phyloP scores from a whole-genome alignment of 2,888 invertebrate species.

The Drosophila anceps region DNA sequence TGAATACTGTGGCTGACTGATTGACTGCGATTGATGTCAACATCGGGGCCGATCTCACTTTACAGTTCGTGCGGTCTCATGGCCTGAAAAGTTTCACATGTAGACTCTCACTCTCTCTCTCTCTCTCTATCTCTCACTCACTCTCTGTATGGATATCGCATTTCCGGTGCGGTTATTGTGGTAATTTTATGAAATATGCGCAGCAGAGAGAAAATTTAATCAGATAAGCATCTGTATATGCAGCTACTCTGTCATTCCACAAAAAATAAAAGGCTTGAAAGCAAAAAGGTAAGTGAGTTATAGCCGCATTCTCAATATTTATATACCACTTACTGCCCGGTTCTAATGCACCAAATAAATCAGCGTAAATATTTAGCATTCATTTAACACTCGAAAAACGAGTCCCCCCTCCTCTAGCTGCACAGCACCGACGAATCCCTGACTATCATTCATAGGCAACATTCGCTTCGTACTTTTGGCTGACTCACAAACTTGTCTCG shows the following conservation, averaged over 20 bases:
- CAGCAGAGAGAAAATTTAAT: constrained; percentile 45
- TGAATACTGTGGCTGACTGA: constrained; percentile 21
- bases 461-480: constrained; percentile 33
- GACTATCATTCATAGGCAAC: constrained; percentile 22
- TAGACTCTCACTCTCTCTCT: constrained; percentile 23
- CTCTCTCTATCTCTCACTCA: constrained; percentile 15
- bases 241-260: constrained; percentile 38
- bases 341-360: constrained; percentile 76
- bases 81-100: constrained; percentile 56
- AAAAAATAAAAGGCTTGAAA: neutral
- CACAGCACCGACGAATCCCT: neutral
- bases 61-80: constrained; percentile 61
- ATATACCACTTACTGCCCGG: constrained; percentile 65
- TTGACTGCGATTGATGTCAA: constrained; percentile 41
- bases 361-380: constrained; percentile 75
- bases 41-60: constrained; percentile 52
- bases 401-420: constrained; percentile 6
- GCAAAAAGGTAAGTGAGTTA: constrained; percentile 43
- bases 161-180: constrained; percentile 75
- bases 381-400: constrained; percentile 66
- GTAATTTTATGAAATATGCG: constrained; percentile 49
- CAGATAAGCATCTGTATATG: constrained; percentile 41
- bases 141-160: constrained; percentile 66
- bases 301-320: constrained; percentile 62
- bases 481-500: constrained; percentile 77